A percentile compares a stretch with the other conserved stretches of the same genome.
phyloP scores from a whole-genome alignment of 2,113 vertebrate genomes.

The Aphelocoma coerulescens region DNA sequence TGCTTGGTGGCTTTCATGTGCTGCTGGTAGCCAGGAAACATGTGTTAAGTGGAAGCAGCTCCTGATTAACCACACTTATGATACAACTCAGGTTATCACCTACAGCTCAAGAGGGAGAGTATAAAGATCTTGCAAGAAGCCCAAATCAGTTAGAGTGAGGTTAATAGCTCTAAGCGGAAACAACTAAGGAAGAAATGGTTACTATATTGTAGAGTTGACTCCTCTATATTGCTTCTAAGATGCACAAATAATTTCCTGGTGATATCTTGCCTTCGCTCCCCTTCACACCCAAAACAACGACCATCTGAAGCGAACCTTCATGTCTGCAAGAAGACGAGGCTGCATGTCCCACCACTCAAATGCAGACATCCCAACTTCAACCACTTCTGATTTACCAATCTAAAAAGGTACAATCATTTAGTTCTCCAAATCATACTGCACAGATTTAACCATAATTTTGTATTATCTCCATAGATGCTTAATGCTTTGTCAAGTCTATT shows the following conservation, averaged over 20 bases:
- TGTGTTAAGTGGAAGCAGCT: not conserved
- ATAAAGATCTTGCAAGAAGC: not conserved
- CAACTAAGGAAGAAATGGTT: not conserved
- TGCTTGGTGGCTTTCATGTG: not conserved
- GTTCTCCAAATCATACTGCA: not conserved
- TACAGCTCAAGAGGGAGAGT: not conserved
- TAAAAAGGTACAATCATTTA: not conserved
- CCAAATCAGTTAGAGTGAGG: not conserved
- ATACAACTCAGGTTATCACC: not conserved
- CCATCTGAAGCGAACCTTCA: not conserved
- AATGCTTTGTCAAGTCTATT: not conserved
- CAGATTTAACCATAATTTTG: not conserved
- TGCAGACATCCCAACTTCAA: not conserved
- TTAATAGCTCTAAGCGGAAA: not conserved
- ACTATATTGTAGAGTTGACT: not conserved
- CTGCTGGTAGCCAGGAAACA: not conserved
- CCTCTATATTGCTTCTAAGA: not conserved
- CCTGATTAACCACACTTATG: rapidly evolving
- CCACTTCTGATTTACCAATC: not conserved
- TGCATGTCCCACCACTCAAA: not conserved
- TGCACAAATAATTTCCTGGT: not conserved
- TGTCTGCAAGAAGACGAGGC: not conserved
- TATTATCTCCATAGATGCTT: not conserved
- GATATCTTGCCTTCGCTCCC: not conserved
- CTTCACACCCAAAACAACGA: not conserved